phyloP scores from a whole-genome alignment of 2,888 invertebrate genomes.

The Aspidapion aeneum region DNA sequence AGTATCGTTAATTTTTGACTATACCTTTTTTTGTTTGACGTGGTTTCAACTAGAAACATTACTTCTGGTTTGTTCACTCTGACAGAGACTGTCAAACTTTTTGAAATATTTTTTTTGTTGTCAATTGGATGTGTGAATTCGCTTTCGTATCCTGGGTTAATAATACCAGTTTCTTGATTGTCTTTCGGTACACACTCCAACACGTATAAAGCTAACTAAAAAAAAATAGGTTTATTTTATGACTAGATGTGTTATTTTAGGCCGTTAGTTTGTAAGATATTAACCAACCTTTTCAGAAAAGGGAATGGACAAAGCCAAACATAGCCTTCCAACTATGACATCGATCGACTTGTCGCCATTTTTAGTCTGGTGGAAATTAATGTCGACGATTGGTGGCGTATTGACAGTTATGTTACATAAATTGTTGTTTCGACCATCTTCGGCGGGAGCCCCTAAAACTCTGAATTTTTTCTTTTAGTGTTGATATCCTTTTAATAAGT shows the following conservation, averaged over 20 bases:
- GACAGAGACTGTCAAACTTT: conserved; percentile 64
- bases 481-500: neutral
- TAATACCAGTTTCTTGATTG: conserved; percentile 61
- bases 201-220: conserved; percentile 41
- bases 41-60: conserved; percentile 67
- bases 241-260: neutral
- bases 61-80: conserved; percentile 76
- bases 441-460: conserved; percentile 64
- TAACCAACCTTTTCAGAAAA: conserved; percentile 53
- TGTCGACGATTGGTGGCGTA: conserved; percentile 69
- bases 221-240: conserved; percentile 2
- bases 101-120: conserved; percentile 21
- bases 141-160: conserved; percentile 70
- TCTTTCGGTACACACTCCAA: conserved; percentile 52
- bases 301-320: conserved; percentile 69
- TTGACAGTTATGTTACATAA: conserved; percentile 55
- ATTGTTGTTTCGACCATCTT: conserved; percentile 52
- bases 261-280: neutral
- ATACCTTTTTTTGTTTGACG: conserved; percentile 51
- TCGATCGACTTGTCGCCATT: conserved; percentile 62
- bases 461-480: conserved; percentile 46
- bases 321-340: conserved; percentile 67
- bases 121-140: conserved; percentile 45
- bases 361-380: conserved; percentile 61
- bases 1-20: too few species aligned